Base-by-base conservation (phyloP, 2,888 invertebrate species). In the Pristionchus entomophagus region DNA sequence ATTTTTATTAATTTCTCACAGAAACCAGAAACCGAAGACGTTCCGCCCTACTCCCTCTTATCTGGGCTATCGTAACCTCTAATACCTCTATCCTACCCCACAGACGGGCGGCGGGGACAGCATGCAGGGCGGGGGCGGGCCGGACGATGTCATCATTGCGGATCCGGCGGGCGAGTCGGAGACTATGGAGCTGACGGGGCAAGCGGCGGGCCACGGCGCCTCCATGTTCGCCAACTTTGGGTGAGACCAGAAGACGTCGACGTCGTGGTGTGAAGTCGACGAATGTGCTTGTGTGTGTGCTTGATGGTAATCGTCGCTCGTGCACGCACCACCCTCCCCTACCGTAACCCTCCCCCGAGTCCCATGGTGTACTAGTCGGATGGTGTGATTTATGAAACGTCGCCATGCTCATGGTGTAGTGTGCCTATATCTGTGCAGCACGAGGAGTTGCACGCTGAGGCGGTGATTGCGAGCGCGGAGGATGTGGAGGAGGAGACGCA, bases 201-300 rank as follows among this genome's bases (percentile, higher is more conserved):
- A 8, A 1, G 49, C 10, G 4, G 32, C 45, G 14, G 65, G 38
- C 19, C 65, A 65, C 35, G 65, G 65, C n/a, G 83, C 56, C 45
- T 73, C 89, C 45, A 88, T 91, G 89, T 91, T 91, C 82, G 88
- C 89, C 86, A 91, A 91, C 86, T 91, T 91, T 87, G 91, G 91
- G 90, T 91, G 87, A 88, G 38, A n/a, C n/a, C 29, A 49, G 17
- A 45, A 10, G 45, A 45, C 56, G 26, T 59, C 56, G 12, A 6
- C 56, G 56, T 59, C 26, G 26, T 62, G 62, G 29, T 32, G 56
- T 19, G 29, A 73, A 17, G 78, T 29, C 49, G 38, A 12, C 12
- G 29, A 45, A 49, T 41, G 38, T 73, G 78, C 78, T 29, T 80
- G 53, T 53, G 77, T 77, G 45, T 45, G 38, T 32, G 49, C 29